These are phyloP conservation scores for Agrochola litura DNA, from an alignment of 2,888 invertebrate species.

Conservation along the genomic window DNA sequence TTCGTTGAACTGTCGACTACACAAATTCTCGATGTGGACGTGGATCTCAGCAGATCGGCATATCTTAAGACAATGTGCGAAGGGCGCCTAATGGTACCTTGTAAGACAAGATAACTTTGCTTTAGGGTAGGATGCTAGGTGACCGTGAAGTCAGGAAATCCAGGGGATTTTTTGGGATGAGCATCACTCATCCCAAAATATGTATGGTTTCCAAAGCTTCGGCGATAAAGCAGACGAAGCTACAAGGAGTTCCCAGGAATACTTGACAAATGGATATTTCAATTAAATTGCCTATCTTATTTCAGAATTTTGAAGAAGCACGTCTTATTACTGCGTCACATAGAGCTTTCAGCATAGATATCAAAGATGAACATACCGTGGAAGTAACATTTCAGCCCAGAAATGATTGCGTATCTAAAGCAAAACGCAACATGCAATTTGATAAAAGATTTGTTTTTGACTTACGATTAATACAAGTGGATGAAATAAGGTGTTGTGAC, in stretches of 20 bases:
- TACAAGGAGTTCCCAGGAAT: not conserved
- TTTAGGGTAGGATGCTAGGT: not conserved
- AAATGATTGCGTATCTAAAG: conserved; percentile 83
- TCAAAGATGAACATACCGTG: conserved; percentile 73
- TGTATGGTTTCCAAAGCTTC: not conserved
- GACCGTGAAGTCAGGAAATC: not conserved
- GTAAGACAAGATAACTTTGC: not conserved
- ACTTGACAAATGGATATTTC: not conserved
- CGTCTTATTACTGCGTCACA: conserved; percentile 86
- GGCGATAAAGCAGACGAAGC: not conserved
- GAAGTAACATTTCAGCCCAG: conserved; percentile 81
- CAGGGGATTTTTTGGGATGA: not conserved
- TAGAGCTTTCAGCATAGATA: conserved; percentile 79
- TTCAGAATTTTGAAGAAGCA: conserved; percentile 85
- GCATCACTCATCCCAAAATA: not conserved
- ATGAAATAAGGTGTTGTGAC: conserved; percentile 81
- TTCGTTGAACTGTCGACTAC: conserved; percentile 81
- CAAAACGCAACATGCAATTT: conserved; percentile 73
- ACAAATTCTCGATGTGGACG: conserved; percentile 78
- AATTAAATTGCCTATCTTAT: conserved; percentile 28
- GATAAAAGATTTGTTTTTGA: conserved; percentile 84
- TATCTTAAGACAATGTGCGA: conserved; percentile 83
- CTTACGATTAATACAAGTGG: conserved; percentile 82
- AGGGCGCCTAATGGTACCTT: conserved; percentile 80
- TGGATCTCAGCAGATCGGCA: conserved; percentile 77